A percentile compares a stretch with the other conserved stretches of the same genome.
phyloP scores from a whole-genome alignment of 2,797 vertebrate genomes.

The Mus minutoides region DNA sequence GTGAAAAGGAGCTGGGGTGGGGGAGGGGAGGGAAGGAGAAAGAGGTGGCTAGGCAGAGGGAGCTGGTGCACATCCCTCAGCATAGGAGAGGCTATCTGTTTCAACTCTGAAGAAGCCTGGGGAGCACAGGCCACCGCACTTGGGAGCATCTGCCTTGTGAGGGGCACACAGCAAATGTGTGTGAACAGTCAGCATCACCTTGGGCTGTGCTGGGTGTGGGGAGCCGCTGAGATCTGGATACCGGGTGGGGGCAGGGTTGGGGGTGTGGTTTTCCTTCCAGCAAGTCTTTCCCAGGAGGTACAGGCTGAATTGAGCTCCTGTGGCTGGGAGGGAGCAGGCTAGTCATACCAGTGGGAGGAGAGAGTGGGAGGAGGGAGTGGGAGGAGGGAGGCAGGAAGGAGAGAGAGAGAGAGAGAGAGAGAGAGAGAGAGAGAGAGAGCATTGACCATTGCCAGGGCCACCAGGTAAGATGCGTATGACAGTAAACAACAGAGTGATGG shows the following conservation, averaged over 20 bases:
- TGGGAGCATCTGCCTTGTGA: not conserved
- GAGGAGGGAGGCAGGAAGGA: fast-evolving
- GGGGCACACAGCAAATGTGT: not conserved
- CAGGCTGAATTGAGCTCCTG: not conserved
- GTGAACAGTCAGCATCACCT: not conserved
- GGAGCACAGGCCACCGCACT: not conserved
- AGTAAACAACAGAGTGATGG: no score
- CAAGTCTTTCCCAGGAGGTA: not conserved
- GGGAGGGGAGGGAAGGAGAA: not conserved
- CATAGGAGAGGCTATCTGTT: not conserved
- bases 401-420: not conserved
- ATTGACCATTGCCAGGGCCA: not conserved
- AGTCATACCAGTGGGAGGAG: not conserved
- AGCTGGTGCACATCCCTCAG: not conserved
- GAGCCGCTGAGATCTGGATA: not conserved
- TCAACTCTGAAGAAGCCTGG: not conserved
- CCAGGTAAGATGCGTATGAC: not conserved
- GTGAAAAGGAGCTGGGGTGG: not conserved
- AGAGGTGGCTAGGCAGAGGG: not conserved
- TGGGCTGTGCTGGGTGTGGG: not conserved
- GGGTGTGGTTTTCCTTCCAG: not conserved
- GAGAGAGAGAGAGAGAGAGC: not conserved
- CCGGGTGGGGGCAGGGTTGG: not conserved
- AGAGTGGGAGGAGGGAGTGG: not conserved
- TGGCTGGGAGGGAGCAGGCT: not conserved